Base-by-base conservation (phyloP, 2,888 invertebrate genomes). In the Pterostichus niger region DNA sequence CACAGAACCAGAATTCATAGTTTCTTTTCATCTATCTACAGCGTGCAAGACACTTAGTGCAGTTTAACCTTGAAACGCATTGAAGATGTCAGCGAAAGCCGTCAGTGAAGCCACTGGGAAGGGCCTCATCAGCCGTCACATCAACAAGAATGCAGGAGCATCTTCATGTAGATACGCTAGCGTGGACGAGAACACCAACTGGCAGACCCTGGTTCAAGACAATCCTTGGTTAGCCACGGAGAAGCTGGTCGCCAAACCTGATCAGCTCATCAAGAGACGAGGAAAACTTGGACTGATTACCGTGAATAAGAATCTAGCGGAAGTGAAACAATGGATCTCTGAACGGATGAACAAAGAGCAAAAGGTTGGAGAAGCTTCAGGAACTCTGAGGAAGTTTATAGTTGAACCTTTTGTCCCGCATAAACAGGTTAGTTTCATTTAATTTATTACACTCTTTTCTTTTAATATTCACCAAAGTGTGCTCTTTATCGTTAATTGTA, bases 231-330 rank as follows among this genome's bases (percentile, higher is more conserved):
- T 99, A 46, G 91, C 93, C 86, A 94, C 93, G 84, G 94, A 95
- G 90, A 96, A 95, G 91, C 91, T 99, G 86, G 99, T 99, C 3
- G 99, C 98, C n/a, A 99, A 99, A 89, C 99, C 99, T 0, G 99
- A 99, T 91, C 99, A 99, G 92, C 92, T 99, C 90, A 99, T 99
- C 89, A 99, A 99, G 90, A 93, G 99, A 35, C 94, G 99, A 82
- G 99, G 99, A 81, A 99, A 99, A 90, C 93, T 99, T 82, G 99
- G 99, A 0, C 92, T 99, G 77, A 98, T 99, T 86, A 97, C 98
- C 86, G 98, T 99, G 6, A 98, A 99, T 89, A 95, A 96, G 87
- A 94, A 94, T 84, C 92, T 96, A 6, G 91, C 93, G 0, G 94
- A 94, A 31, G 97, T 96, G 15, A 93, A 96, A 87, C 90, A 94